Evolutionary conservation across 2,797 vertebrate genomes (phyloP).

Genomic region (Capromys pilorides): DNA sequence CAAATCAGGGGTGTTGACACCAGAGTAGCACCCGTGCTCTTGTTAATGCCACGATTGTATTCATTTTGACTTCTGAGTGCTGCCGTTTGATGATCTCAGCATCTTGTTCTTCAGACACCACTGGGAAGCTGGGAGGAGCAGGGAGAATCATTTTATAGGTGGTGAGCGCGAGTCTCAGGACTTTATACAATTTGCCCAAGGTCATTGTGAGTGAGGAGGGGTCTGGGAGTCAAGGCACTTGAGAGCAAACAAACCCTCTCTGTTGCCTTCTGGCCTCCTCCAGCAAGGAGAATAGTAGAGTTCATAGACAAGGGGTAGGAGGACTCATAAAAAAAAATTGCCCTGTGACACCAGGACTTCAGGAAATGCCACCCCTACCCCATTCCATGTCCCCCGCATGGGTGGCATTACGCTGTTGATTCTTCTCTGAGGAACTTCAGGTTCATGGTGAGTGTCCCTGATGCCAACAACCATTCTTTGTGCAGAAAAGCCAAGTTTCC

Average conservation of each 20-base stretch:
- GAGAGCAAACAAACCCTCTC: constrained; percentile 45
- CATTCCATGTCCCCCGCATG: background rate
- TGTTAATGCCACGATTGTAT: background rate
- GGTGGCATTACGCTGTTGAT: background rate
- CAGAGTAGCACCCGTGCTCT: too few relatives aligned
- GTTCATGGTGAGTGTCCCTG: background rate
- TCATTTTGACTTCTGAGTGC: background rate
- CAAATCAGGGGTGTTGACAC: background rate
- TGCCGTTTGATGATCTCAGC: background rate
- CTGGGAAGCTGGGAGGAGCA: constrained; percentile 21
- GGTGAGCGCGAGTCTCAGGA: constrained; percentile 12
- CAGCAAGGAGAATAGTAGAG: background rate
- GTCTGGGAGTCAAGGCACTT: background rate
- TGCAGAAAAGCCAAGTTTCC: too few relatives aligned
- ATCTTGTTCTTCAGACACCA: constrained; percentile 24
- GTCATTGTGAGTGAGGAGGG: constrained; percentile 1
- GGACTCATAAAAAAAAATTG: constrained; percentile 44
- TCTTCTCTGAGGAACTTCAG: background rate
- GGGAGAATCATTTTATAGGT: constrained; percentile 46
- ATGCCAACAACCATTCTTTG: background rate
- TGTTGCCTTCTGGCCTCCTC: constrained; percentile 44
- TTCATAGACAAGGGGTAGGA: constrained; percentile 71
- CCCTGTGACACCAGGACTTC: constrained; percentile 31
- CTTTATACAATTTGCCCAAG: constrained; percentile 62
- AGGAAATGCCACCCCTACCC: constrained; percentile 40